Evolutionary conservation across 2,797 vertebrate species (phyloP), one percentile per base, ranked within the genome.

Genomic region (Scomberomorus guttatus): DNA sequence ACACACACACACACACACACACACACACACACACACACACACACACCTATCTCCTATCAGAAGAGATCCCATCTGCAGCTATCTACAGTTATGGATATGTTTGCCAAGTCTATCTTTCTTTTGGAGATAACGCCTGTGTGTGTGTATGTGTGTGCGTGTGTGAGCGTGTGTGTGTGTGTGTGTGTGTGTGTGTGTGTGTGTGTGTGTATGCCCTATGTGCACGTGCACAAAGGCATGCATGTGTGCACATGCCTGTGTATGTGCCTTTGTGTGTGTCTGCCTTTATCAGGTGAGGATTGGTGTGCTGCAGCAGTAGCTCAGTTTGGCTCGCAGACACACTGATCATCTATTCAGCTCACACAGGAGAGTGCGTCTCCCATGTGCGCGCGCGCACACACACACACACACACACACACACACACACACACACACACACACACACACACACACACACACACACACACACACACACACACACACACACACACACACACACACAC

Each of bases 341-440:
- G 88, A 91, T 90, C 88, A 91, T 86, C 80, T 88, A 90, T 93
- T 89, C 85, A 90, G 87, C 90, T 91, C 89, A 92, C 89, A 90
- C 76, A 78, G 62, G 64, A 84, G 71, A 72, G 77, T 54, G 63
- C 52, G 58, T 82, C 59, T 72, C 57, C 18, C 52, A 54, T 52
- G 39, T 63, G 56, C 39, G 57, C 72, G 29, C 60, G 48, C 61
- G 50, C 63, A 76, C 61, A 27, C 63, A 67, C 42, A 67, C 69
- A 76, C 73, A 57, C 51, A 79, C 54, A 17, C 27, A 63, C 14
- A 68, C 67, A 60, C 39, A 60, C 72, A 37, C 60, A 54, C 61
- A 55, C 63, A 76, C 61, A 27, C 63, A 67, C 42, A 67, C 69
- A 76, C 73, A 57, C 51, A 79, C 54, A 17, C 27, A 63, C 14